phyloP scores from a whole-genome alignment of 1,140 invertebrate species.

The Coptotermes formosanus region DNA sequence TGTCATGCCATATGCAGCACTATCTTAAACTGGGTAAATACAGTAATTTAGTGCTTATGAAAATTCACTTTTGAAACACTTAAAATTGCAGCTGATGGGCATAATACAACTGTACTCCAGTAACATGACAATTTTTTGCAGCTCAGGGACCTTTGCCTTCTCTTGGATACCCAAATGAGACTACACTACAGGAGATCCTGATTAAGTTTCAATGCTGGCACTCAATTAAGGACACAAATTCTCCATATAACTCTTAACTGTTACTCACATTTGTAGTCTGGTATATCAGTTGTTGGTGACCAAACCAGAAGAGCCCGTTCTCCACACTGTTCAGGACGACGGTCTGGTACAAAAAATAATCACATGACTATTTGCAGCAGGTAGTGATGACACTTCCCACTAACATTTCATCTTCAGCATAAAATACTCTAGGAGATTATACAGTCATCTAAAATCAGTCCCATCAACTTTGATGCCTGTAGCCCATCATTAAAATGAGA shows the following conservation, averaged over 20 bases:
- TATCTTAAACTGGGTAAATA: too few relatives aligned
- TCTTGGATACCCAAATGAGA: neutral
- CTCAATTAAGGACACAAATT: neutral
- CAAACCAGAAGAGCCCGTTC: conserved; percentile 92
- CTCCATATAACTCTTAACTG: conserved; percentile 20
- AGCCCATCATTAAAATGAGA: too few relatives aligned
- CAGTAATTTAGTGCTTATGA: too few relatives aligned
- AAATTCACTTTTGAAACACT: too few relatives aligned
- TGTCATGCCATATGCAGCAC: too few relatives aligned
- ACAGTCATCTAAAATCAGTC: too few relatives aligned
- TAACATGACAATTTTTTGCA: neutral
- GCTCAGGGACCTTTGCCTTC: neutral
- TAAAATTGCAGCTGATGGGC: too few relatives aligned
- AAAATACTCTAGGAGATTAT: too few relatives aligned
- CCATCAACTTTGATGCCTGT: too few relatives aligned
- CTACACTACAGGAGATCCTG: neutral
- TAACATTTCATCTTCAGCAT: too few relatives aligned
- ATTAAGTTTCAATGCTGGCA: neutral
- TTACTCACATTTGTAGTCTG: conserved; percentile 79
- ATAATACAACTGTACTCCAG: too few relatives aligned
- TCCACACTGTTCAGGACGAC: conserved; percentile 51
- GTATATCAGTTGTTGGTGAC: conserved; percentile 87
- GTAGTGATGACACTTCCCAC: too few relatives aligned
- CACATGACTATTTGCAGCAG: neutral
- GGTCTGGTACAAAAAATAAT: conserved; percentile 42